Conservation (phyloP, 2,888 invertebrate genomes). For the Plagodis pulveraria region DNA sequence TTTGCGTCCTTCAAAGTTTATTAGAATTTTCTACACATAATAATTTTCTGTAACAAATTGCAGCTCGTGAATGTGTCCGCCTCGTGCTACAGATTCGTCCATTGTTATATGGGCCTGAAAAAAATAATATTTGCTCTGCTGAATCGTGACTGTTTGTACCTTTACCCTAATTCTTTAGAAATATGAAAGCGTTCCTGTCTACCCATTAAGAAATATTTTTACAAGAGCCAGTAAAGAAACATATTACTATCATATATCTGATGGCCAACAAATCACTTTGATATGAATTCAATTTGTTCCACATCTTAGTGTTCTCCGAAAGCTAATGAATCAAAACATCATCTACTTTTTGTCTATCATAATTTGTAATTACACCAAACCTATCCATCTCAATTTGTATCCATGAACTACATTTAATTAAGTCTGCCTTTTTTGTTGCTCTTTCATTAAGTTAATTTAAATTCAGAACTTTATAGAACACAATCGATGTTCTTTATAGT, state of each 20-base stretch:
- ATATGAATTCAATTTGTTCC: conserved; percentile 10
- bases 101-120: too few relatives aligned
- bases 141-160: too few relatives aligned
- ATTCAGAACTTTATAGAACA: conserved; percentile 6
- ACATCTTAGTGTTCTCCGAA: conserved; percentile 1
- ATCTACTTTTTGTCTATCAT: conserved; percentile 22
- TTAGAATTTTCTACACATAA: too few relatives aligned
- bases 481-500: conserved; percentile 6
- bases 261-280: conserved; percentile 8
- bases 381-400: conserved; percentile 20
- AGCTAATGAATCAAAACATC: conserved; percentile 21
- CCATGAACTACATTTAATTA: conserved; percentile 26
- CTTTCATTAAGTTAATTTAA: conserved; percentile 24
- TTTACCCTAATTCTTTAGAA: too few relatives aligned
- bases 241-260: not conserved
- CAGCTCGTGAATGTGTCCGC: too few relatives aligned
- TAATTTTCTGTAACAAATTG: too few relatives aligned
- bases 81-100: too few relatives aligned
- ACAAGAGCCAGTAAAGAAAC: too few relatives aligned
- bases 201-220: too few relatives aligned
- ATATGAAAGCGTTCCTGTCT: too few relatives aligned
- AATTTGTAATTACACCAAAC: conserved; percentile 11
- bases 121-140: too few relatives aligned
- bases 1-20: too few relatives aligned
- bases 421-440: conserved; percentile 14